These are phyloP conservation scores for Danionella cerebrum DNA, from an alignment of 2,113 vertebrate genomes.

Conservation along the genomic window DNA sequence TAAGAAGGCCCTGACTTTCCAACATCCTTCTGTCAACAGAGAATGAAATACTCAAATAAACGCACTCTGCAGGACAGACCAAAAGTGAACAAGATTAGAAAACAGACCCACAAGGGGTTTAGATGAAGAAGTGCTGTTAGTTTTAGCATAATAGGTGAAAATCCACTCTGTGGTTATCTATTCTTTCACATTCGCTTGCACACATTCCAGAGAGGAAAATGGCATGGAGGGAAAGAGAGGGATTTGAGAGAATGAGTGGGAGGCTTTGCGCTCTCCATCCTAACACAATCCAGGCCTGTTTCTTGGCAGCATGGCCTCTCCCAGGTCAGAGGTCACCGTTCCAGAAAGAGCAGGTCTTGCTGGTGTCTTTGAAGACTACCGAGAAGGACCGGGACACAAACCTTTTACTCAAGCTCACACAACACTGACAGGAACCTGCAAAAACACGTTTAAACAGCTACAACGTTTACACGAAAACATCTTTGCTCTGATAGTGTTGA, in stretches of 20 bases:
- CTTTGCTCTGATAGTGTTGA: background rate
- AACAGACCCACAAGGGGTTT: background rate
- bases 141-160: slow-evolving; percentile 3
- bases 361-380: background rate
- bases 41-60: slow-evolving; percentile 21
- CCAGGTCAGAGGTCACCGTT: slow-evolving; percentile 19
- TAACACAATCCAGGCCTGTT: slow-evolving; percentile 5
- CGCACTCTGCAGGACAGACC: background rate
- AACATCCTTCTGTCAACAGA: slow-evolving; percentile 5
- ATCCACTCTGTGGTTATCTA: background rate
- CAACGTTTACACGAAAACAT: background rate
- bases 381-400: too few relatives aligned
- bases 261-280: background rate
- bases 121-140: background rate
- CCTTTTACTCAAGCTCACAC: background rate
- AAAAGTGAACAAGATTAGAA: background rate
- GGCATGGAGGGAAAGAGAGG: background rate
- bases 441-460: background rate
- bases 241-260: background rate
- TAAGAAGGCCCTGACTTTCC: slow-evolving; percentile 5
- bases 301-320: background rate
- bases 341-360: background rate
- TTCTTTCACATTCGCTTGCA: background rate
- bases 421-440: background rate
- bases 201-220: slow-evolving; percentile 7